Conservation (phyloP, 2,113 vertebrate species). For the Etia nguti region DNA sequence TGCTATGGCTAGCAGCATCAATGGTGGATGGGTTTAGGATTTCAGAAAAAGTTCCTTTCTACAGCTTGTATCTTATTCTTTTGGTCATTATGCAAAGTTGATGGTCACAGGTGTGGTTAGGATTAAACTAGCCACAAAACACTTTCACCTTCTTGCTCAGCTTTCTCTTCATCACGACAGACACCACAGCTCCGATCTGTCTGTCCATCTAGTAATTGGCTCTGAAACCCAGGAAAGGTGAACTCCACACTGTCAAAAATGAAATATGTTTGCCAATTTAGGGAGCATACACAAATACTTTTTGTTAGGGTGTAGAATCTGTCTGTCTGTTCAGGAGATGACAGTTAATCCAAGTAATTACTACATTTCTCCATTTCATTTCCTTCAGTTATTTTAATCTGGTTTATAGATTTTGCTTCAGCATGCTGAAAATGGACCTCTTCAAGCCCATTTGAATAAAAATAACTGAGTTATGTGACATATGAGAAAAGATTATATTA, state of each 20-base stretch:
- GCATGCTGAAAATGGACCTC: fast-evolving
- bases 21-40: fast-evolving
- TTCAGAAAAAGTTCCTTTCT: background rate
- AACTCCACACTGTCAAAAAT: background rate
- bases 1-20: background rate
- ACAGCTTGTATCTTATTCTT: background rate
- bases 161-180: fast-evolving
- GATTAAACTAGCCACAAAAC: background rate
- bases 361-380: fast-evolving
- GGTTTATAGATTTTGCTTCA: background rate
- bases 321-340: background rate
- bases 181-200: background rate
- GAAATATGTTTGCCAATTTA: fast-evolving
- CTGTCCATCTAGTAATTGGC: background rate
- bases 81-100: background rate
- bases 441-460: fast-evolving
- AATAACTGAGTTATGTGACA: fast-evolving
- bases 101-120: background rate
- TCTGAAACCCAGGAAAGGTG: background rate
- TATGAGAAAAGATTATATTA: background rate
- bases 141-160: background rate
- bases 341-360: background rate
- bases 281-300: fast-evolving
- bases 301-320: background rate
- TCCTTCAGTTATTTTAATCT: background rate